These are phyloP conservation scores for Euspilapteryx auroguttella DNA, from an alignment of 2,888 invertebrate species.

Conservation along the genomic window DNA sequence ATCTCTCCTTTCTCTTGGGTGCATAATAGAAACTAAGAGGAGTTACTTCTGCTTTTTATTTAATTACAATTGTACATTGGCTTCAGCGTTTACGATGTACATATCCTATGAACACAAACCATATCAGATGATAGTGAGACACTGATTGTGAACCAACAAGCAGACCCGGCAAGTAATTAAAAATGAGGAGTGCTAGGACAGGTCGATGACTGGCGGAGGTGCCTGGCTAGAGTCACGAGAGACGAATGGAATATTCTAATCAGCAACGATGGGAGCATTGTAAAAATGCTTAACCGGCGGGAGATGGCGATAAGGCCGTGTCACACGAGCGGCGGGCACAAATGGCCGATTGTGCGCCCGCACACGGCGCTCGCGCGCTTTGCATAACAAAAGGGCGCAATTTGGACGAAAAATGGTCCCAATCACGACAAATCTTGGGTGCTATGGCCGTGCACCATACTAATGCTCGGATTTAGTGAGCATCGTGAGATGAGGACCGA, in stretches of 20 bases:
- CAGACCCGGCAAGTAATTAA: too few relatives aligned
- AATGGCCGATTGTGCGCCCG: slow-evolving; percentile 45
- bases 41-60: too few relatives aligned
- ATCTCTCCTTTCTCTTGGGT: too few relatives aligned
- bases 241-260: slow-evolving; percentile 55
- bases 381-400: slow-evolving; percentile 60
- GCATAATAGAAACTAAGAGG: too few relatives aligned
- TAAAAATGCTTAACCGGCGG: slow-evolving; percentile 28
- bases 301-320: slow-evolving; percentile 45
- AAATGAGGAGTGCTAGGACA: too few relatives aligned
- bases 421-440: slow-evolving; percentile 36
- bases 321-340: slow-evolving; percentile 37
- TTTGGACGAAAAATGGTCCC: slow-evolving; percentile 56
- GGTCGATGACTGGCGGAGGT: too few relatives aligned
- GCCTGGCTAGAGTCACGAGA: slow-evolving; percentile 6
- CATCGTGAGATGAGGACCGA: slow-evolving; percentile 4
- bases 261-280: slow-evolving; percentile 40
- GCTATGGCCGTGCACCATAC: slow-evolving; percentile 17
- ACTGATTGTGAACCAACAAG: too few relatives aligned
- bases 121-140: too few relatives aligned
- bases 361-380: slow-evolving; percentile 56
- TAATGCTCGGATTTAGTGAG: slow-evolving; percentile 13
- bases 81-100: too few relatives aligned
- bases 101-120: too few relatives aligned
- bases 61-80: too few relatives aligned